phyloP scores from a whole-genome alignment of 2,797 vertebrate species.

The Microctenopoma stevenorrisi region DNA sequence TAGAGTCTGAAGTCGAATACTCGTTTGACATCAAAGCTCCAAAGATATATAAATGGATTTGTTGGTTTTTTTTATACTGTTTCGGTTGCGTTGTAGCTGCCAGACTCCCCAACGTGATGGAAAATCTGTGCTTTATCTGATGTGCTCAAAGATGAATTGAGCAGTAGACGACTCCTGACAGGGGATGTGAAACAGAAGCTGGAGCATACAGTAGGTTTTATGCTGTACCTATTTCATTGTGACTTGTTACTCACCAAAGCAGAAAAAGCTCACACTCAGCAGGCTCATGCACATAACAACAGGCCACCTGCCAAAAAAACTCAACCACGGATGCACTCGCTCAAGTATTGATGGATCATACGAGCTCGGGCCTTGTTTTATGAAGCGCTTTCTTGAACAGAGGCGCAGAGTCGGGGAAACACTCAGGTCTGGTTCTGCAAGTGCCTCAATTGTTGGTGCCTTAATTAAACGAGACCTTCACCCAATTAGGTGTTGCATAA shows the following conservation, averaged over 20 bases:
- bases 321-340: slow-evolving; percentile 29
- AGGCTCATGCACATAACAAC: slow-evolving; percentile 24
- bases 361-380: slow-evolving; percentile 7
- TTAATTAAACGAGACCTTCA: background rate
- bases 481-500: background rate
- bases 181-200: background rate
- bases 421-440: background rate
- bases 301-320: slow-evolving; percentile 48
- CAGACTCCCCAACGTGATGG: background rate
- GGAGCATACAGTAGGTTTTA: background rate
- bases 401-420: background rate
- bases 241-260: slow-evolving; percentile 24
- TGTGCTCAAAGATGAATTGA: slow-evolving; percentile 1
- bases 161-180: background rate
- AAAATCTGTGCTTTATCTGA: background rate
- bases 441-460: background rate
- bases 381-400: background rate
- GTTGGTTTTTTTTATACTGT: background rate
- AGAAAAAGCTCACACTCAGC: slow-evolving; percentile 44
- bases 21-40: background rate
- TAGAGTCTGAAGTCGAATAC: background rate
- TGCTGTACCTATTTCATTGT: slow-evolving; percentile 11
- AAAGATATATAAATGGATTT: no score
- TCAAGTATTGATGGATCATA: slow-evolving; percentile 23
- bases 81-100: background rate